phyloP scores from a whole-genome alignment of 2,113 vertebrate genomes.

The Paradoxurus hermaphroditus region DNA sequence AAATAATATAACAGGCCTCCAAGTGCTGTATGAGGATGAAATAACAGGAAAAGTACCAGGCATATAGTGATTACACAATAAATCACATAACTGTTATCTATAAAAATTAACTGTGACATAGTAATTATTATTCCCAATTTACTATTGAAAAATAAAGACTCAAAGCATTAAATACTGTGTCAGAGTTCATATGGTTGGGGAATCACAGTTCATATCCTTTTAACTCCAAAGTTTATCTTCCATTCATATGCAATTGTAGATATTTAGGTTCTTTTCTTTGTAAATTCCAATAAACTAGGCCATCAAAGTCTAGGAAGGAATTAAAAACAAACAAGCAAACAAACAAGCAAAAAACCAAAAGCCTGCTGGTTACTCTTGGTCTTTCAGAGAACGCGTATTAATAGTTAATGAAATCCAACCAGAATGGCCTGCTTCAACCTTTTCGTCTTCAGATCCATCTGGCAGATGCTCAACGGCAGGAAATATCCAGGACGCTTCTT shows the following conservation, averaged over 20 bases:
- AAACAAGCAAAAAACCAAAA: background rate
- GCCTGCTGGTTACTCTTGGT: background rate
- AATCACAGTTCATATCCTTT: background rate
- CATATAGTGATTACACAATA: background rate
- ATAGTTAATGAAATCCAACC: background rate
- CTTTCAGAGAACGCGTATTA: background rate
- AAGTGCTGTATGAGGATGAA: background rate
- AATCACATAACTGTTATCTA: background rate
- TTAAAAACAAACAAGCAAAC: background rate
- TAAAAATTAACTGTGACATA: background rate
- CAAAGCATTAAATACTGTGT: background rate
- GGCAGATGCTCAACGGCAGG: background rate
- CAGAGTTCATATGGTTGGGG: background rate
- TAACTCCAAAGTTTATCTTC: background rate
- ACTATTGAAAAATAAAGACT: background rate
- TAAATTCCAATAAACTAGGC: background rate
- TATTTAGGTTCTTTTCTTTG: background rate
- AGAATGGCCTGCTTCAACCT: background rate
- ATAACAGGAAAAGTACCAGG: background rate
- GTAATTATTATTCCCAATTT: background rate
- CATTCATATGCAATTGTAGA: background rate
- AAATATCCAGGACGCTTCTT: background rate
- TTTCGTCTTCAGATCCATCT: slow-evolving; percentile 26
- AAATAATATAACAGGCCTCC: background rate
- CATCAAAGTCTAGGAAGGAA: background rate